Evolutionary conservation across 2,888 invertebrate genomes (phyloP).

Genomic region (Invenusta paracnida): DNA sequence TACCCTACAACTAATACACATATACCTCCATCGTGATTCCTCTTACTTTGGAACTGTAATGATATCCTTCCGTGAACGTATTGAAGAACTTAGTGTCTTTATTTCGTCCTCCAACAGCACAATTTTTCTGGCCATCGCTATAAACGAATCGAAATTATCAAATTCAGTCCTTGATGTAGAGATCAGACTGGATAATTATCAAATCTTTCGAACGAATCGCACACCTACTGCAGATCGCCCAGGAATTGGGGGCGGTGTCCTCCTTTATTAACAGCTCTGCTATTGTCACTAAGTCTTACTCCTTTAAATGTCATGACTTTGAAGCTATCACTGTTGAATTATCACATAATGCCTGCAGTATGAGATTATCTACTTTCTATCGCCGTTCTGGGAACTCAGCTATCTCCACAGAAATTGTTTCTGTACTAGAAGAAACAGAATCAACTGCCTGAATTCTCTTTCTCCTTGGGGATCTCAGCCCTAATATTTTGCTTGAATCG

Average conservation of each 20-base stretch:
- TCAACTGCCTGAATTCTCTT: neutral
- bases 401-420: neutral
- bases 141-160: neutral
- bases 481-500: neutral
- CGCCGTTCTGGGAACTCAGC: slow-evolving; percentile 9
- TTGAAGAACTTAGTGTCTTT: neutral
- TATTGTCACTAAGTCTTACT: slow-evolving; percentile 15
- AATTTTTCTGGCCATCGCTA: neutral
- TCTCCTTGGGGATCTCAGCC: neutral
- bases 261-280: slow-evolving; percentile 26
- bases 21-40: neutral
- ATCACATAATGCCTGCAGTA: slow-evolving; percentile 15
- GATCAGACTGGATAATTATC: neutral
- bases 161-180: neutral
- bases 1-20: too few relatives aligned
- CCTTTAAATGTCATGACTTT: slow-evolving; percentile 16
- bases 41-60: slow-evolving; percentile 1
- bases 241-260: slow-evolving; percentile 14
- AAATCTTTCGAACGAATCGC: neutral
- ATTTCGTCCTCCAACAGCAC: neutral
- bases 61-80: neutral
- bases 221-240: slow-evolving; percentile 26
- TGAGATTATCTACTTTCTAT: slow-evolving; percentile 18
- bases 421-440: slow-evolving; percentile 2
- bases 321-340: slow-evolving; percentile 20